Conservation (phyloP, 1,140 invertebrate genomes). For the Lepidurus couesii region DNA sequence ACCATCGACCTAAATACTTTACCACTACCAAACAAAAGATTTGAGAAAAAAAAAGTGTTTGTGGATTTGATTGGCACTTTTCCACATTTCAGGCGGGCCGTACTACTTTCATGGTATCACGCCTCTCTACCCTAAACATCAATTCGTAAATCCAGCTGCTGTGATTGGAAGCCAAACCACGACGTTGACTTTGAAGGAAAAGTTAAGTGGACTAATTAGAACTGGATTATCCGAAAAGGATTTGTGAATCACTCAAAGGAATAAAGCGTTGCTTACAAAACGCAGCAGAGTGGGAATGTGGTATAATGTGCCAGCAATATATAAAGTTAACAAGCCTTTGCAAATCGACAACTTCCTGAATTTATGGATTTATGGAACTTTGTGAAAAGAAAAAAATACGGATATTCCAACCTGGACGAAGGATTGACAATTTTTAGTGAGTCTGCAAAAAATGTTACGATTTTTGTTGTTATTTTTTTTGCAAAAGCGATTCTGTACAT, state of each 20-base stretch:
- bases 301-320: constrained; percentile 16
- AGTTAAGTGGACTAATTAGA: neutral
- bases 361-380: neutral
- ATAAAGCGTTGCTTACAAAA: neutral
- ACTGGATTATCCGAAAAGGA: neutral
- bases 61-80: neutral
- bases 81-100: constrained; percentile 26
- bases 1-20: too few relatives aligned
- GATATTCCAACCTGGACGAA: neutral
- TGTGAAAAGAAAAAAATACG: neutral
- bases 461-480: neutral
- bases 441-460: too few relatives aligned
- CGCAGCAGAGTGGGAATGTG: neutral
- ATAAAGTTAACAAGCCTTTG: neutral
- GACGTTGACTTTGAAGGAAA: neutral
- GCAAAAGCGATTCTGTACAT: constrained; percentile 3
- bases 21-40: too few relatives aligned
- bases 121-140: constrained; percentile 33
- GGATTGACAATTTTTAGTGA: too few relatives aligned
- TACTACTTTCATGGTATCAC: constrained; percentile 33
- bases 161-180: neutral
- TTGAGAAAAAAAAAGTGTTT: neutral
- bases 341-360: constrained; percentile 19
- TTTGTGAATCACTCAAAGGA: too few relatives aligned
- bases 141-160: constrained; percentile 27